Base-by-base conservation (phyloP, 2,888 invertebrate genomes). In the Agonopterix alstromeriana region DNA sequence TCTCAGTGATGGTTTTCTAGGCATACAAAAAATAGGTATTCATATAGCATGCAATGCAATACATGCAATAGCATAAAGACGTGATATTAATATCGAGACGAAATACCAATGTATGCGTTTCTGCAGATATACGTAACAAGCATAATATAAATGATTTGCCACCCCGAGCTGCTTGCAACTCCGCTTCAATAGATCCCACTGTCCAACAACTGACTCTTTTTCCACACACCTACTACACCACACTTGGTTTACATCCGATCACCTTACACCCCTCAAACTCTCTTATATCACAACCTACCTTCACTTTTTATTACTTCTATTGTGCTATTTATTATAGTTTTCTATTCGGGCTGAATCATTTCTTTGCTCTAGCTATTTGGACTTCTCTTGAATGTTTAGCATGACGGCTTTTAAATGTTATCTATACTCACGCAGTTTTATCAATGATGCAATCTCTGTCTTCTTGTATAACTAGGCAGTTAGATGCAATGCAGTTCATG, bases 141-240 rank as follows among this genome's bases (percentile, higher is more conserved):
- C 27, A 0, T 35, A n/a, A n/a, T n/a, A n/a, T n/a, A 4, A 58
- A 58, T 57, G 61, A 61, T 65, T 70, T 65, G 67, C 63, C 65
- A 50, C 53, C 51, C 61, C 65, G 62, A 57, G 62, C 58, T 60
- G 74, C 72, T 68, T 70, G 70, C 64, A 51, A 60, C 49, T 57
- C 56, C 53, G 70, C 67, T 67, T 68, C 53, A 50, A 51, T 55
- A 55, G 57, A 52, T 51, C 56, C 57, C 38, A 38, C 38, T n/a
- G 38, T 38, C 38, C 38, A n/a, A 38, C 4, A n/a, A 9, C 38
- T 38, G 10, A 38, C 38, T 38, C 9, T 38, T n/a, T 10, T 9
- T 10, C n/a, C 10, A 38, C 38, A 38, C 38, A 38, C 38, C 38
- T 38, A 9, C n/a, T 38, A 9, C 38, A 38, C 62, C 60, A 60